phyloP scores from a whole-genome alignment of 2,113 vertebrate genomes.

The Dolichallabes microphthalmus region DNA sequence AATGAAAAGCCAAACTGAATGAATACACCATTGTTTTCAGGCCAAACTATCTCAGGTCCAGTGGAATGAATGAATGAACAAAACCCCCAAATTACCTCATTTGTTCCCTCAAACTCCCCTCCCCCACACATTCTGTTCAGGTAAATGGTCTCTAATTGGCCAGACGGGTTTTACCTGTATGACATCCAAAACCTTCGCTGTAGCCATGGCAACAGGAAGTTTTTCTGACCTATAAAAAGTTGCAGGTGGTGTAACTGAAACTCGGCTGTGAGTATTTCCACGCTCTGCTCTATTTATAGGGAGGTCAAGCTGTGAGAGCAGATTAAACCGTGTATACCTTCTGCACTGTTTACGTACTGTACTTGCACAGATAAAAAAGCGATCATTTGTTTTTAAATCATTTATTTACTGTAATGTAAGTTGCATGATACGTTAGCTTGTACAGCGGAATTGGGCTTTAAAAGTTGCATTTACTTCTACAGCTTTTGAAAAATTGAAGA shows the following conservation, averaged over 20 bases:
- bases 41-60: conserved; percentile 61
- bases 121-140: conserved; percentile 64
- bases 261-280: conserved; percentile 61
- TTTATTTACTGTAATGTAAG: not conserved
- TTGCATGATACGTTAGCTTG: not conserved
- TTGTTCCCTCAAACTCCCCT: conserved; percentile 13
- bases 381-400: not conserved
- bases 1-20: conserved; percentile 43
- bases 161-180: conserved; percentile 71
- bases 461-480: not conserved
- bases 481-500: not conserved
- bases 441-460: not conserved
- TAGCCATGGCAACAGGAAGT: conserved; percentile 72
- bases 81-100: conserved; percentile 64
- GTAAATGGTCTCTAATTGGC: conserved; percentile 65
- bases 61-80: conserved; percentile 59
- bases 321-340: conserved; percentile 24
- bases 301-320: conserved; percentile 53
- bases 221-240: conserved; percentile 75
- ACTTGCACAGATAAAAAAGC: conserved; percentile 44
- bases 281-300: conserved; percentile 69
- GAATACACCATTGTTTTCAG: conserved; percentile 59
- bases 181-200: conserved; percentile 59
- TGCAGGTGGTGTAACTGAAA: conserved; percentile 68
- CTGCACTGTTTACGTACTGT: not conserved